Conservation (phyloP, 2,797 vertebrate genomes). For the Eidolon dupreanum region DNA sequence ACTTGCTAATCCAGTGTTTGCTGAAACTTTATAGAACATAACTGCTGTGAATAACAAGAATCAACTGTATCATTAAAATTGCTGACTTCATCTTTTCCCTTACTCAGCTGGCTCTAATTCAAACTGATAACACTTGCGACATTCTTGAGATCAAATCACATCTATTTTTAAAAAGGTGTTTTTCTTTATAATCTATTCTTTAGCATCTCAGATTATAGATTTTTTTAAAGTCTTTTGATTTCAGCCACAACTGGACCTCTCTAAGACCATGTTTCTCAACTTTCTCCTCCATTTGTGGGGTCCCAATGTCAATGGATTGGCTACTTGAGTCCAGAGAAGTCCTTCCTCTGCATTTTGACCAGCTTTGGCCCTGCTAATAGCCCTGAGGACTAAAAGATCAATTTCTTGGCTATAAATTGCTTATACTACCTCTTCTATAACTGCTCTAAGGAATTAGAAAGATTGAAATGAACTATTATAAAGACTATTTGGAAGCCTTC, state of each 20-base stretch:
- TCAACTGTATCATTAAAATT: neutral
- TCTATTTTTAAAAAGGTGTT: neutral
- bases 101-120: neutral
- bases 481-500: neutral
- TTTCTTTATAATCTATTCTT: neutral
- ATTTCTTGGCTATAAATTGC: neutral
- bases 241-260: neutral
- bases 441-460: neutral
- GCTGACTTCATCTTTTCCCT: neutral
- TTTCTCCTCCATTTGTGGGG: neutral
- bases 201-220: neutral
- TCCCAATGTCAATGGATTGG: neutral
- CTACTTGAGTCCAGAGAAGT: no score
- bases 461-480: neutral
- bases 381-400: neutral
- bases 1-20: neutral
- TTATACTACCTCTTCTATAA: neutral
- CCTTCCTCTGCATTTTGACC: neutral
- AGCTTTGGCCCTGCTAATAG: neutral
- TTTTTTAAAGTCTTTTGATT: neutral
- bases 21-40: neutral
- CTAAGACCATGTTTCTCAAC: neutral
- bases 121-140: neutral
- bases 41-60: neutral
- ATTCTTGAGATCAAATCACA: neutral